Evolutionary conservation across 2,113 vertebrate species (phyloP), one percentile per base, ranked within the genome.

Genomic region (Vidua macroura): DNA sequence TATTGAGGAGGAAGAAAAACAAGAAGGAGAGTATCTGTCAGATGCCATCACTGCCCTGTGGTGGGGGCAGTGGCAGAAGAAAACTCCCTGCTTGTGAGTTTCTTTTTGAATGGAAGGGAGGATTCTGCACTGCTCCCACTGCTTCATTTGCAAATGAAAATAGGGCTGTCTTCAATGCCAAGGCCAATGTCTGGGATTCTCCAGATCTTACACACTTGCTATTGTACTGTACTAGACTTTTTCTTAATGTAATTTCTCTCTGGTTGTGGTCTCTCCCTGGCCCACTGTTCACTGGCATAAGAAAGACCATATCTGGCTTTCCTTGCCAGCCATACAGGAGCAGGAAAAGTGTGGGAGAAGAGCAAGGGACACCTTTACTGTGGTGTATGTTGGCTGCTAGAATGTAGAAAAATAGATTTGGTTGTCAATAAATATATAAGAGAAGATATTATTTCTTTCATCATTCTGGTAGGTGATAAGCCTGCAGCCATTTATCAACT

Each of bases 401-500:
- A 78, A 86, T 52, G 59, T 44, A 81, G 74, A 56, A 89, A 95
- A 96, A 62, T 33, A 44, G 37, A n/a, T 88, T 35, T 85, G 17
- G 51, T 77, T 27, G 46, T 88, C 81, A 53, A 31, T 77, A 91
- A 96, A 67, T 56, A 72, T n/a, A 68, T 80, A 85, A 10, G 56
- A 81, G 52, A 64, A 92, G 64, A 86, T 92, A 94, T 60, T 73
- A 86, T 78, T 92, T 83, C 78, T 72, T 92, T 92, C 49, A 75
- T 93, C 80, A 46, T 78, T 81, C 28, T 69, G 80, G 73, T 78
- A 53, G 83, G n/a, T 90, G 90, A 90, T 96, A 95, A 95, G 64
- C 73, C 60, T 93, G 73, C 33, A 94, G 64, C 37, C 58, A 88
- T 96, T 96, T 90, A 90, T 95, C 86, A 95, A 48, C 60, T 67